Conservation (phyloP, 2,113 vertebrate genomes). For the Electrona antarctica region DNA sequence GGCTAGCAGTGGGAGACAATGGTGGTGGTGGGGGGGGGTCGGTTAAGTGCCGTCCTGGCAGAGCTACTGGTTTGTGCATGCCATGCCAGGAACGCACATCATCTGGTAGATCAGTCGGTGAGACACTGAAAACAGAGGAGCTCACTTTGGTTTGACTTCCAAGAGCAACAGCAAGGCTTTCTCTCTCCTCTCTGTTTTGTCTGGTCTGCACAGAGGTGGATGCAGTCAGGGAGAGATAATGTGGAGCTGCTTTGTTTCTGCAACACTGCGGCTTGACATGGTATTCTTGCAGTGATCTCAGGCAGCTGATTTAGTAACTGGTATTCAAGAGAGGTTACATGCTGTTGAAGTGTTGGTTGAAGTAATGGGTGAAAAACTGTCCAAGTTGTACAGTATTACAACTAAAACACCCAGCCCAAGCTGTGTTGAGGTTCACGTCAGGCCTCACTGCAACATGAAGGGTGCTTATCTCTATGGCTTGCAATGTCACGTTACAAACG, state of each 20-base stretch:
- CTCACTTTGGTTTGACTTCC: slow-evolving; percentile 24
- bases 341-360: not conserved
- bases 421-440: too few relatives aligned
- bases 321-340: not conserved
- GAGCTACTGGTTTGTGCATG: slow-evolving; percentile 7
- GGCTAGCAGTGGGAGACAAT: not conserved
- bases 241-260: slow-evolving; percentile 12
- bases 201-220: slow-evolving; percentile 6
- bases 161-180: slow-evolving; percentile 43
- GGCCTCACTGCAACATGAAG: too few relatives aligned
- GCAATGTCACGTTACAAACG: too few relatives aligned
- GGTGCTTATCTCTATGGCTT: too few relatives aligned
- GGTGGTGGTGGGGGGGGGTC: too few relatives aligned
- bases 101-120: slow-evolving; percentile 33
- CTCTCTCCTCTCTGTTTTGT: slow-evolving; percentile 15
- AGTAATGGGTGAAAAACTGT: too few relatives aligned
- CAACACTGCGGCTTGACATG: not conserved
- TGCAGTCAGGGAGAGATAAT: not conserved
- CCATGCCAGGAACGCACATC: slow-evolving; percentile 24
- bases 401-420: too few relatives aligned
- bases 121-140: slow-evolving; percentile 6
- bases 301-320: not conserved
- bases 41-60: slow-evolving; percentile 28
- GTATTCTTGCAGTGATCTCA: not conserved
- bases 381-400: too few relatives aligned